Conservation (phyloP, 2,113 vertebrate species). For the Ammodytes marinus region DNA sequence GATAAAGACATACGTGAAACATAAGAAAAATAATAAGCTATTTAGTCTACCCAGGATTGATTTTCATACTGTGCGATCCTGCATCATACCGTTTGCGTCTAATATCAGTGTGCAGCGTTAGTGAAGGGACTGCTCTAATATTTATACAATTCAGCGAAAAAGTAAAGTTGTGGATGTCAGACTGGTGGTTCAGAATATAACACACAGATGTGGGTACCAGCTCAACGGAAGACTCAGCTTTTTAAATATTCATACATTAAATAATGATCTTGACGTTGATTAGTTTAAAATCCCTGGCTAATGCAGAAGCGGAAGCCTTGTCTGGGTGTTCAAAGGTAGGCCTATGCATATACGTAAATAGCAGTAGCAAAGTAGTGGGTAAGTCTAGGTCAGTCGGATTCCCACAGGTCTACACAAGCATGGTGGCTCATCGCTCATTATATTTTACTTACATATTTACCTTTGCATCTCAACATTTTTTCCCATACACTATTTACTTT, state of each 20-base stretch:
- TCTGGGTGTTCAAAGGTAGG: neutral
- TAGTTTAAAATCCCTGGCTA: neutral
- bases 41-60: neutral
- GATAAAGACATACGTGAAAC: neutral
- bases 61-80: neutral
- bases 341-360: neutral
- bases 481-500: neutral
- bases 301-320: neutral
- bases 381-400: neutral
- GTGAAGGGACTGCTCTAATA: slow-evolving; percentile 2
- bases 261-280: slow-evolving; percentile 8
- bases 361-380: neutral
- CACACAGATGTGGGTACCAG: too few species aligned
- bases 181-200: neutral
- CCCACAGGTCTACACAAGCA: neutral
- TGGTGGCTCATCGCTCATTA: neutral
- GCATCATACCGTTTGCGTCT: neutral
- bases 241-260: slow-evolving; percentile 12
- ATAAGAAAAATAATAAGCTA: neutral
- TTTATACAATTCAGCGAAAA: neutral
- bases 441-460: neutral
- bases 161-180: slow-evolving; percentile 20
- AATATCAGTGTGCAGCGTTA: neutral
- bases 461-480: neutral
- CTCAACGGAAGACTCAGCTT: neutral